Base-by-base conservation (phyloP, 2,113 vertebrate species). In the Chaenogobius annularis region DNA sequence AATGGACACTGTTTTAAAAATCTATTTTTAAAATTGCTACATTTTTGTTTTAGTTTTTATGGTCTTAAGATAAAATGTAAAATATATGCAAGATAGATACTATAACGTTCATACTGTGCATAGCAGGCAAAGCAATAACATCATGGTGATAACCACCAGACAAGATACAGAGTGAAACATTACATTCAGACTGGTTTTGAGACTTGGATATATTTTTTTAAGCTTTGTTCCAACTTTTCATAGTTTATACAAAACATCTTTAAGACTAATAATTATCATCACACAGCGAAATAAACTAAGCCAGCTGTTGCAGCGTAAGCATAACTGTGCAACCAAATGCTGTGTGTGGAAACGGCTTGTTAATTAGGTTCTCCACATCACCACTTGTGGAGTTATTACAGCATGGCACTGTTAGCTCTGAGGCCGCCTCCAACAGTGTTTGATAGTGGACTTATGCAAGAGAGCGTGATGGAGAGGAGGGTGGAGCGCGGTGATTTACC, bases 381-480 rank as follows among this genome's bases (percentile, higher is more conserved):
- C 54, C 64, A 58, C 67, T 55, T 75, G 59, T 72, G 48, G 63
- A 47, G 67, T 20, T 58, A 54, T 75, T 59, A 68, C 58, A 59
- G n/a, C 44, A 69, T 50, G 70, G 40, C 20, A 20, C 31, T 59
- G 63, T 66, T 72, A 77, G 79, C 44, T 69, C 70, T 73, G 66
- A 50, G 67, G 1, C 75, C 54, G 65, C 73, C 58, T 55, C 78
- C 61, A 72, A 43, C 43, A 47, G 43, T 66, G 55, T 67, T 76
- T 80, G 74, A 76, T 85, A 82, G 85, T 81, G 76, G 79, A 77
- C 85, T 87, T 83, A 88, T 81, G 70, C 74, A 81, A 85, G 73
- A 84, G 71, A 71, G 64, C 73, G 69, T 81, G 84, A 85, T 78
- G 68, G 82, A 83, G 72, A 82, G 79, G 72, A 84, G 74, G 65